Evolutionary conservation across 1,140 invertebrate species (phyloP).

Genomic region (Leptopilina boulardi): DNA sequence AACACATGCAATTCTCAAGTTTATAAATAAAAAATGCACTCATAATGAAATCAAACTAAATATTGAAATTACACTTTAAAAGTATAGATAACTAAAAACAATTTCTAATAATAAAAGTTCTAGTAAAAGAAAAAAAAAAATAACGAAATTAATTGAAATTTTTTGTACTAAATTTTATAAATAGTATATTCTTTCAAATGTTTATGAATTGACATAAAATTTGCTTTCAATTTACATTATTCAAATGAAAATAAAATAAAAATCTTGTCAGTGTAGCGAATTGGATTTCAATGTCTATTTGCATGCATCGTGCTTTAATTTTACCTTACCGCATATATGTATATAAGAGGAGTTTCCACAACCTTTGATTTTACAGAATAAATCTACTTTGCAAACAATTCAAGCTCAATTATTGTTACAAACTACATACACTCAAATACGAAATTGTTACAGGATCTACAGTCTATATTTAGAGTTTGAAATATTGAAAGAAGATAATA

Average conservation of each 20-base stretch:
- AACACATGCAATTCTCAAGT: conserved; percentile 53
- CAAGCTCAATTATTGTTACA: conserved; percentile 55
- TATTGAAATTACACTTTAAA: conserved; percentile 45
- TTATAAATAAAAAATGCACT: conserved; percentile 18
- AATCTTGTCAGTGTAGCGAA: background rate
- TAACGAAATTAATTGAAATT: too few species aligned
- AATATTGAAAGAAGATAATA: background rate
- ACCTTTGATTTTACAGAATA: conserved; percentile 40
- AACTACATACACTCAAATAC: background rate
- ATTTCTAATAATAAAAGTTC: background rate
- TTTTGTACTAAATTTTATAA: too few species aligned
- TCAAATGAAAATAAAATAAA: background rate
- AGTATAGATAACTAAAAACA: background rate
- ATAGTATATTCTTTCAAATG: too few species aligned
- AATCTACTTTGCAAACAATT: conserved; percentile 47
- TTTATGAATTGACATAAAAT: background rate
- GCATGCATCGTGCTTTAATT: background rate
- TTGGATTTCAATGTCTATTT: background rate
- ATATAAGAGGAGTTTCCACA: conserved; percentile 41
- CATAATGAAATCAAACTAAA: background rate
- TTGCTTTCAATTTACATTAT: background rate
- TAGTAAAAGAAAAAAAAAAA: background rate
- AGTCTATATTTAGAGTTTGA: background rate
- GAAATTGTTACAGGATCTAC: background rate
- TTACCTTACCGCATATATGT: conserved; percentile 23